Evolutionary conservation across 2,888 invertebrate species (phyloP), one percentile per base, ranked within the genome.

Genomic region (Idaea aversata): DNA sequence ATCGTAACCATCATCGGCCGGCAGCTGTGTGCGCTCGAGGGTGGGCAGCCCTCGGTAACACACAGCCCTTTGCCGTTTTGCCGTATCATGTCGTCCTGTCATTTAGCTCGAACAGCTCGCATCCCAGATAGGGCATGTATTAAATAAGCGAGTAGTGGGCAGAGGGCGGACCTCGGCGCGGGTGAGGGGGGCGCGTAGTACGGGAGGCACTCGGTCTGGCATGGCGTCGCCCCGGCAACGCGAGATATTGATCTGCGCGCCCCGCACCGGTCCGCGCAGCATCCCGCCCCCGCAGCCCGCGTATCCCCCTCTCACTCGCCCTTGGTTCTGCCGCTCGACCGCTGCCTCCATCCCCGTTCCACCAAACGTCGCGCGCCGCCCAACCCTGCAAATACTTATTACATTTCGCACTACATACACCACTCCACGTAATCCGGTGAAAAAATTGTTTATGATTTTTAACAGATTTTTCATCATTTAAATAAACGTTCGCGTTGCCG

Each of bases 201-300:
- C 93, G 88, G 89, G 94, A 94, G 94, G 93, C 94, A 94, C 94
- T 93, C 94, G 91, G 94, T 94, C 93, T 94, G 93, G 94, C 93
- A 90, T 93, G 93, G 93, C 93, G 94, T 94, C 88, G 88, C 91
- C 93, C 47, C 93, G 92, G 93, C 86, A 90, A 94, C 94, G 87
- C 81, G 88, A 88, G 89, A 89, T 91, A 91, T 91, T 85, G 91
- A 91, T 90, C 91, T 88, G 90, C 89, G 91, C 89, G 80, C 74
- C 72, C 72, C 58, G 58, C 59, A 25, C 74, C 70, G 71, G 69
- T 78, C 87, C 85, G 87, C 90, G 88, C 89, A 92, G 93, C 91
- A 91, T 93, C 91, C 92, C 91, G 83, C 87, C 84, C 85, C 70
- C 74, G 67, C 67, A 73, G 65, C 71, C 71, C 77, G 34, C 72